Conservation (phyloP, 92 coral and sea anemone species). For the Palythoa grandiflora region DNA sequence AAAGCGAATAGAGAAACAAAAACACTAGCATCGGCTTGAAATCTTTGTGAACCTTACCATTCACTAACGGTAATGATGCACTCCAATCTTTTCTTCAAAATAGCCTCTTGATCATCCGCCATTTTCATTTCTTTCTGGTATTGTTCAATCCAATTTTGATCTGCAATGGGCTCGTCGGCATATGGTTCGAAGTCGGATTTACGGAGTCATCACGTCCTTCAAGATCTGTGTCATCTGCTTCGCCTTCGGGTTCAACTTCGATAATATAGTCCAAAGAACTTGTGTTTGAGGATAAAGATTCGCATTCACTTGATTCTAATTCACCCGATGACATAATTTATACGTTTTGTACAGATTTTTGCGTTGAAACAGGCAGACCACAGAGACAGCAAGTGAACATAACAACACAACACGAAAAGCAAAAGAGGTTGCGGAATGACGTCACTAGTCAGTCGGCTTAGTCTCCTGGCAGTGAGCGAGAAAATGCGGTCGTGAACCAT, state of each 20-base stretch:
- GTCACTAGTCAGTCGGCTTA: background rate
- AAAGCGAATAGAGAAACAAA: background rate
- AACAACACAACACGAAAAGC: background rate
- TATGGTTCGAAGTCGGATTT: background rate
- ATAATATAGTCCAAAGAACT: background rate
- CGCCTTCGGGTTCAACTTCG: background rate
- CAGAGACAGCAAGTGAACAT: too few species aligned
- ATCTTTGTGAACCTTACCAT: background rate
- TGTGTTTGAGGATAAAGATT: background rate
- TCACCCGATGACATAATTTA: slow-evolving; percentile 11
- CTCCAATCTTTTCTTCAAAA: slow-evolving; percentile 37
- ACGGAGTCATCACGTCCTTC: background rate
- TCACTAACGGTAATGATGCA: slow-evolving; percentile 33
- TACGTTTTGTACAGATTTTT: background rate
- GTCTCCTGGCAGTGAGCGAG: background rate
- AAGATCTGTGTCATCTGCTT: background rate
- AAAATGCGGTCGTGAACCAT: background rate
- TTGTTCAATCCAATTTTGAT: slow-evolving; percentile 49
- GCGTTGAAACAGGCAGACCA: background rate
- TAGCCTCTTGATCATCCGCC: slow-evolving; percentile 15
- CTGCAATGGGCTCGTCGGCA: slow-evolving; percentile 62
- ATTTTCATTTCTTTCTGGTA: slow-evolving; percentile 53
- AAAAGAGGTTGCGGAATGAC: background rate
- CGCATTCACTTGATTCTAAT: slow-evolving; percentile 7
- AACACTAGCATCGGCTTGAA: background rate